Evolutionary conservation across 2,888 invertebrate genomes (phyloP), one percentile per base, ranked within the genome.

Genomic region (Euphydryas editha): DNA sequence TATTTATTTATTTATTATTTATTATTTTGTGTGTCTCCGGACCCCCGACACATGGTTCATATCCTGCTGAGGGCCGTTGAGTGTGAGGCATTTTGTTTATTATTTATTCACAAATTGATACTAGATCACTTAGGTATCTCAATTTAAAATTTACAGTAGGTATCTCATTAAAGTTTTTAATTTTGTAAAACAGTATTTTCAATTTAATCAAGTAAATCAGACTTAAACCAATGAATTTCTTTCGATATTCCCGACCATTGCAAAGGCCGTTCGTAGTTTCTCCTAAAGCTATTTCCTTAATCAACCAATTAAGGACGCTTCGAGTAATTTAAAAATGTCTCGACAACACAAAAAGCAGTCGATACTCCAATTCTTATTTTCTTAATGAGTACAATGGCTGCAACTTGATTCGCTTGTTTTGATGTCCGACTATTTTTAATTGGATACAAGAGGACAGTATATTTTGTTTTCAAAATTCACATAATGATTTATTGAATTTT

Each of bases 361-460:
- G 63, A 61, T 64, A 69, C 65, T 65, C 65, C 67, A 59, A 67
- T 64, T 61, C 67, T 69, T 54, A 59, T 64, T 71, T 47, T 68
- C 67, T 70, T 73, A 73, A 74, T 72, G 73, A 72, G 73, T 73
- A 66, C 73, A 68, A 72, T 72, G 71, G 68, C 70, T 70, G 67
- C 39, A 59, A 36, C 63, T 49, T 63, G 67, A 67, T 71, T 62
- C 60, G 49, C 58, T 67, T 63, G 62, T 68, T 66, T 59, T 65
- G 61, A 64, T 58, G 49, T 63, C 24, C 58, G 21, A 58, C 54
- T 65, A 57, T 56, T 68, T 65, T 68, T 62, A 67, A 65, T 60
- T 68, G 58, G 36, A 56, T 54, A 30, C 58, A 65, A 63, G 61
- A 61, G 46, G 55, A 54, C 39, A n/a, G 11, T 49, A 37, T 55